Conservation (phyloP, 2,113 vertebrate genomes). For the Accipiter virgatus region DNA sequence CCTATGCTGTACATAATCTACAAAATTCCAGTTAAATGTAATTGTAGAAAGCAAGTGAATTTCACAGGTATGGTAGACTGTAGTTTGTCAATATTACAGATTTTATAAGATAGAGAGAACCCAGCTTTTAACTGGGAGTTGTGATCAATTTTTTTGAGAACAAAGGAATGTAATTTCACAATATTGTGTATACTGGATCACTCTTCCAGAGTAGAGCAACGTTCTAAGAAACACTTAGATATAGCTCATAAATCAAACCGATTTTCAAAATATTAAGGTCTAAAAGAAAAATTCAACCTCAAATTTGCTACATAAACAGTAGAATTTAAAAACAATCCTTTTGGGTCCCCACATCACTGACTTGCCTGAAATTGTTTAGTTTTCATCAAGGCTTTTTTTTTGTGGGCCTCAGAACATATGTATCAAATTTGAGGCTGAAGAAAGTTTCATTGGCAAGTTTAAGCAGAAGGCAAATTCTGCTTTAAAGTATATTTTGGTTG, state of each 20-base stretch:
- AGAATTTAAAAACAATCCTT: neutral
- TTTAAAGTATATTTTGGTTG: conserved; percentile 24
- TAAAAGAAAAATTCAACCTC: neutral
- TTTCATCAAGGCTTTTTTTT: neutral
- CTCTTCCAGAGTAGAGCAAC: neutral
- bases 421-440: conserved; percentile 36
- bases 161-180: neutral
- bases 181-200: neutral
- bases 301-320: neutral
- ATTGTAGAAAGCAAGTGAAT: neutral
- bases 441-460: conserved; percentile 32
- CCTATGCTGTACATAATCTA: neutral
- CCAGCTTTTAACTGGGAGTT: neutral
- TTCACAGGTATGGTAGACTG: neutral
- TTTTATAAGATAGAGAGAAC: neutral
- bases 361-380: neutral
- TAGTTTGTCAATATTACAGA: neutral
- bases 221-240: neutral
- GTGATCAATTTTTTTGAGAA: neutral
- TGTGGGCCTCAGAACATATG: conserved; percentile 12
- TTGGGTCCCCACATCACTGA: neutral
- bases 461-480: conserved; percentile 11
- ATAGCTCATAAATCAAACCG: neutral
- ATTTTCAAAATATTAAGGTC: neutral
- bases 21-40: neutral